phyloP scores from a whole-genome alignment of 2,797 vertebrate species.

The Halcyon smyrnensis region DNA sequence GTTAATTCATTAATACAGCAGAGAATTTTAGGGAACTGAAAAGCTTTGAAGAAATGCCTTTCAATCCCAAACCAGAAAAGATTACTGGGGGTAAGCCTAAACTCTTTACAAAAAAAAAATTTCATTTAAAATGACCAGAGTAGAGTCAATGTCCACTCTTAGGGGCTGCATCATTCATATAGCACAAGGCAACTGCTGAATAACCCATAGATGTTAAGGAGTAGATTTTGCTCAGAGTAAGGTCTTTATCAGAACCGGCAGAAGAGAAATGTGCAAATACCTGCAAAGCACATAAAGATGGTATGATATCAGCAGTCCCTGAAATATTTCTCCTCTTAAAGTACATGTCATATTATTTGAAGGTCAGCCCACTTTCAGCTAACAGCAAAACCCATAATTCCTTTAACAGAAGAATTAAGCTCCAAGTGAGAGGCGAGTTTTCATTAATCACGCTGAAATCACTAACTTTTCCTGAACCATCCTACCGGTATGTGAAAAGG shows the following conservation, averaged over 20 bases:
- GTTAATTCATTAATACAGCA: not conserved
- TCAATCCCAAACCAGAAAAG: not conserved
- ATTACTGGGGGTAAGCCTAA: not conserved
- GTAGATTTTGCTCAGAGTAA: not conserved
- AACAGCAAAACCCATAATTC: not conserved
- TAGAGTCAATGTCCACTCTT: not conserved
- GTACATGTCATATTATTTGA: not conserved
- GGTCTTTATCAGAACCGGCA: not conserved
- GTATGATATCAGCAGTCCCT: not conserved
- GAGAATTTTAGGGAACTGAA: not conserved
- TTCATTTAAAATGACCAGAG: not conserved
- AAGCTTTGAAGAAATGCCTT: constrained; percentile 23
- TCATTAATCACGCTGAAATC: constrained; percentile 21
- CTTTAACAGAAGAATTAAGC: constrained; percentile 21
- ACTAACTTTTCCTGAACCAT: not conserved
- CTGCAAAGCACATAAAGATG: not conserved
- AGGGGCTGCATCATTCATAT: not conserved
- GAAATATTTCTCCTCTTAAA: constrained; percentile 14
- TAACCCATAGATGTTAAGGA: not conserved
- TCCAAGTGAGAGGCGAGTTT: not conserved
- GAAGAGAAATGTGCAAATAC: constrained; percentile 9
- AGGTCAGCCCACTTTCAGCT: not conserved
- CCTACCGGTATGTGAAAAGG: not conserved
- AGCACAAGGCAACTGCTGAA: not conserved
- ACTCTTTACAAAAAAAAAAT: not conserved